phyloP scores from a whole-genome alignment of 2,797 vertebrate species.

The Alosa sapidissima region DNA sequence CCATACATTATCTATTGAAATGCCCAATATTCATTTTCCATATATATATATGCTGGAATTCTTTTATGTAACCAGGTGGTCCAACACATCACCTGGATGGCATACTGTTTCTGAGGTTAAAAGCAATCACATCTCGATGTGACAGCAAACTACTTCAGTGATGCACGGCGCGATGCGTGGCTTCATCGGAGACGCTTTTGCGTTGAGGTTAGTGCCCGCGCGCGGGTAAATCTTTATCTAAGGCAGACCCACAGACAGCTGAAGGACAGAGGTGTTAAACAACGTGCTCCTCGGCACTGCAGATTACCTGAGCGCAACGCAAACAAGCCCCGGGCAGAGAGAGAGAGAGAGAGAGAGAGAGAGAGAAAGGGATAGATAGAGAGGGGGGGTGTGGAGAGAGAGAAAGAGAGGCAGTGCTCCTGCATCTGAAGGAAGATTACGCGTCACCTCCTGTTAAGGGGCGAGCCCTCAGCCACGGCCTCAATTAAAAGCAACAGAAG shows the following conservation, averaged over 20 bases:
- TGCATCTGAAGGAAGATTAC: conserved; percentile 50
- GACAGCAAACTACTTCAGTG: not conserved
- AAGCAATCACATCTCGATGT: not conserved
- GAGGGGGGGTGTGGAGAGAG: conserved; percentile 39
- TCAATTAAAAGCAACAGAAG: conserved; percentile 56
- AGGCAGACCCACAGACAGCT: not conserved
- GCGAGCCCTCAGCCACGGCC: conserved; percentile 38
- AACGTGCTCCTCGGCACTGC: not conserved
- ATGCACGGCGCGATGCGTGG: not conserved
- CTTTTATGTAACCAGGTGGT: not conserved
- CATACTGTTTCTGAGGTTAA: not conserved
- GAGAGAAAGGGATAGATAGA: conserved; percentile 37
- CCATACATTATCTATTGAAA: not conserved
- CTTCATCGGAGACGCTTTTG: not conserved
- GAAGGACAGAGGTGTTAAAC: conserved; percentile 9
- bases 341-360: conserved; percentile 2
- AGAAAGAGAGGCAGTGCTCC: conserved; percentile 24
- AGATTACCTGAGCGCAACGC: conserved; percentile 1
- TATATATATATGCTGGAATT: not conserved
- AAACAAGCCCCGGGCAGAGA: not conserved
- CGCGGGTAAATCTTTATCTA: conserved; percentile 1
- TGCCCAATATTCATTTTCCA: not conserved
- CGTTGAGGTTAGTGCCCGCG: not conserved
- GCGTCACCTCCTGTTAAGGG: conserved; percentile 51
- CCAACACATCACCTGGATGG: not conserved